phyloP scores from a whole-genome alignment of 2,888 invertebrate genomes.

The Lingula anatina region DNA sequence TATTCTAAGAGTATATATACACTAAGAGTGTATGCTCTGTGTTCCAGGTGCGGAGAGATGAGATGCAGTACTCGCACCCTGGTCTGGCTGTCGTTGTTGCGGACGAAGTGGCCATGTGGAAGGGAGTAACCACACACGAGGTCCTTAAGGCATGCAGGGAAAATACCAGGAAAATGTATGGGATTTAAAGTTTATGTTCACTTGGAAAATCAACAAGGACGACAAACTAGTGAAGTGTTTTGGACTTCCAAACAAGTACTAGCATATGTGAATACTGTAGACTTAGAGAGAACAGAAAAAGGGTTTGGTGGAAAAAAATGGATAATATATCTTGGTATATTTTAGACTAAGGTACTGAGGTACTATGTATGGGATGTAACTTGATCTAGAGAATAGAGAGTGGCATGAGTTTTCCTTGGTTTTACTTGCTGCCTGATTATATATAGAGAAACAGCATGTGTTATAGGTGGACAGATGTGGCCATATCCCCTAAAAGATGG shows the following conservation, averaged over 20 bases:
- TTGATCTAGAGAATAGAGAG: too few relatives aligned
- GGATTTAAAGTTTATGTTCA: slow-evolving; percentile 17
- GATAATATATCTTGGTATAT: too few relatives aligned
- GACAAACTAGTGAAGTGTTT: not conserved
- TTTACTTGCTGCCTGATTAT: too few relatives aligned
- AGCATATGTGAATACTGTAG: not conserved
- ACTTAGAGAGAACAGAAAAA: not conserved
- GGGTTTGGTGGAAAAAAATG: not conserved
- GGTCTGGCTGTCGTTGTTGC: slow-evolving; percentile 51
- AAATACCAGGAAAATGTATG: slow-evolving; percentile 45
- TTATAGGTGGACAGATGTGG: too few relatives aligned
- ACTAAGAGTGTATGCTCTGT: too few relatives aligned
- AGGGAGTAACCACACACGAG: slow-evolving; percentile 27
- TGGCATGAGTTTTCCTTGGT: too few relatives aligned
- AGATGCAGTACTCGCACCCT: slow-evolving; percentile 41
- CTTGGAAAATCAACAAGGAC: not conserved
- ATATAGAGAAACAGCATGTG: too few relatives aligned
- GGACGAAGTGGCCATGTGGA: slow-evolving; percentile 43
- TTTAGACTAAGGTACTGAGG: too few relatives aligned
- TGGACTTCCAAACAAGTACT: not conserved
- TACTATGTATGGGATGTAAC: too few relatives aligned
- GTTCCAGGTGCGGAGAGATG: slow-evolving; percentile 26
- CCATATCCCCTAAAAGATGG: too few relatives aligned
- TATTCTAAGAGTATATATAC: too few relatives aligned
- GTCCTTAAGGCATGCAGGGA: slow-evolving; percentile 34